Percentiles rank a stretch among this genome's conserved stretches.
Conservation (phyloP, 2,113 vertebrate species). For the Potamarius usumacintae region DNA sequence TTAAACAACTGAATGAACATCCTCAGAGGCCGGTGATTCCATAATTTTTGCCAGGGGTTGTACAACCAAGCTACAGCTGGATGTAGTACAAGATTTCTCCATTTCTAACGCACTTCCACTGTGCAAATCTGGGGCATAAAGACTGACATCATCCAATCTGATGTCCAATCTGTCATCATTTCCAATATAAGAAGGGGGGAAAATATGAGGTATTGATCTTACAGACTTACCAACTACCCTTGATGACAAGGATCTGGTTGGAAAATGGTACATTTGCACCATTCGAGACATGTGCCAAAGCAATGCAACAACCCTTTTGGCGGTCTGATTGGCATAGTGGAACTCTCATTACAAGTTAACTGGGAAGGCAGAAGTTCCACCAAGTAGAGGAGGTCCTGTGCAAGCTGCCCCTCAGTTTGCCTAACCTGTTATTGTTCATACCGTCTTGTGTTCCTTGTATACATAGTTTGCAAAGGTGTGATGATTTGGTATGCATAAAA, state of each 20-base stretch:
- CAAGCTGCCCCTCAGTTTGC: background rate
- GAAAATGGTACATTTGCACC: background rate
- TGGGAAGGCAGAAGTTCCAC: background rate
- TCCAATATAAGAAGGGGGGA: background rate
- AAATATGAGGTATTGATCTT: background rate
- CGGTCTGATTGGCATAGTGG: background rate
- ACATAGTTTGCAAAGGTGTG: background rate
- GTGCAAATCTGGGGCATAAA: background rate
- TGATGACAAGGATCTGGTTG: background rate
- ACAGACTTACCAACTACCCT: background rate
- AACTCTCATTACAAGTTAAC: background rate
- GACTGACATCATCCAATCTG: background rate
- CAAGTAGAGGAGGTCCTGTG: background rate
- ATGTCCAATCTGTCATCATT: background rate
- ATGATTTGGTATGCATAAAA: background rate
- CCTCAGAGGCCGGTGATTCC: too few relatives aligned
- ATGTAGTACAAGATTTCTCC: background rate
- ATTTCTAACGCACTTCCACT: background rate
- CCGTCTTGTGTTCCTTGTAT: background rate
- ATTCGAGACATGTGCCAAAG: background rate
- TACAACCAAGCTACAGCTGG: background rate
- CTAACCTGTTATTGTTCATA: background rate
- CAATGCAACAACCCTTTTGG: background rate
- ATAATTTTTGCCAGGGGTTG: too few relatives aligned
- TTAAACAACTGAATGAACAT: too few relatives aligned